Conservation (phyloP, 2,113 vertebrate genomes). For the Rhineura floridana region DNA sequence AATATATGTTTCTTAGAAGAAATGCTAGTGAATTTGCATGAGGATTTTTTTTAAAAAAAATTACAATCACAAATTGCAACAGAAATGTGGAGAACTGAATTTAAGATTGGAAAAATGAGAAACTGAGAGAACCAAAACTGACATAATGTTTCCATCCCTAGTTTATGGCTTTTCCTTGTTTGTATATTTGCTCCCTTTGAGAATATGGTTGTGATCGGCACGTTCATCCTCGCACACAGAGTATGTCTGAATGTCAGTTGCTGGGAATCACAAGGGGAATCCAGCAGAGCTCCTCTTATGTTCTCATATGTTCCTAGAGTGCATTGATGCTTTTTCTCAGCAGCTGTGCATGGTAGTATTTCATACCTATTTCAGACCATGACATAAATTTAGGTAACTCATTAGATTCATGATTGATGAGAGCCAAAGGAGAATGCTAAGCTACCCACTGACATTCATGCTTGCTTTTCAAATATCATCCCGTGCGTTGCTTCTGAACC, state of each 20-base stretch:
- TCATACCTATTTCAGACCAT: conserved; percentile 53
- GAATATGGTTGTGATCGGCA: neutral
- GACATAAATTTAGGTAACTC: conserved; percentile 78
- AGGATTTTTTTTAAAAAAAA: no score
- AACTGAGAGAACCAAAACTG: no score
- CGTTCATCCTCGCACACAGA: neutral
- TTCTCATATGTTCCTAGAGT: neutral
- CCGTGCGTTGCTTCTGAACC: conserved; percentile 63
- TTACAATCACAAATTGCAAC: no score
- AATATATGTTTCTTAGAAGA: no score
- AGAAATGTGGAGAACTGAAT: no score
- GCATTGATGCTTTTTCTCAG: neutral
- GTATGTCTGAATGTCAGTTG: no score
- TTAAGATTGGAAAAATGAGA: no score
- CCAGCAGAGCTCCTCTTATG: no score
- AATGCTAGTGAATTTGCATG: neutral
- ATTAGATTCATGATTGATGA: conserved; percentile 81
- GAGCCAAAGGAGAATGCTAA: conserved; percentile 73
- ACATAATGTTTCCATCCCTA: no score
- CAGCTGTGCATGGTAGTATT: conserved; percentile 37
- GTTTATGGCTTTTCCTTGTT: neutral
- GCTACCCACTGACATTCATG: conserved; percentile 79
- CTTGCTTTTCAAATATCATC: conserved; percentile 75
- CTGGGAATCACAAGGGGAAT: no score
- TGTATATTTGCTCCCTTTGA: neutral